Base-by-base conservation (phyloP, 2,888 invertebrate species). In the Lithophane socia region DNA sequence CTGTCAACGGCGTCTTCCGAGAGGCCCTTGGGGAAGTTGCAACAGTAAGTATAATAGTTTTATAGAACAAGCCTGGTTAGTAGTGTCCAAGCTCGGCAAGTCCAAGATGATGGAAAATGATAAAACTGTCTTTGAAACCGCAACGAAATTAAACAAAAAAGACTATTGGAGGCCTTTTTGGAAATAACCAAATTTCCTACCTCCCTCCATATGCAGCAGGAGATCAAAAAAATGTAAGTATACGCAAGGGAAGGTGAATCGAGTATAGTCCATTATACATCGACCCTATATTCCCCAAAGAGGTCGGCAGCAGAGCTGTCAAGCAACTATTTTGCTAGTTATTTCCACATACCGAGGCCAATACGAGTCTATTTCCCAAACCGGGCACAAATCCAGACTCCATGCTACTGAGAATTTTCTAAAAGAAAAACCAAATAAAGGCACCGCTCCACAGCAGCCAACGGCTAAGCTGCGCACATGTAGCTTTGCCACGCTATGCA, bases 21-120 rank as follows among this genome's bases (percentile, higher is more conserved):
- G 54, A 13, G 0, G 86, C 88, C 2, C n/a, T 88, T 2, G 69
- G 1, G 21, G 82, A 86, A 47, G 42, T 92, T 7, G 58, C 85
- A 54, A 86, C 86, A 79, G 96, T 96, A 82, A 92, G 94, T 92
- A 65, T n/a, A 24, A 0, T 3, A 4, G 1, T 49, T 18, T 21
- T 16, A n/a, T n/a, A n/a, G 18, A 13, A 24, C 16, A 16, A 12
- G 10, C 9, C 29, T 47, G 29, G n/a, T 13, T 13, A 37, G 29
- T n/a, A 47, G n/a, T 8, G 3, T 37, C 5, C 12, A 74, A 73
- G 9, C 3, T 47, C 7, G 5, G 3, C 3, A n/a, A 29, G 16
- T 29, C 16, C 18, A n/a, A 29, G 21, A 24, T 10, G 24, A 21
- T 18, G 13, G 12, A 10, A 21, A 10, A 16, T 71, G 0, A 67